These are phyloP conservation scores for Iguana delicatissima DNA, from an alignment of 2,797 vertebrate genomes.

Conservation along the genomic window DNA sequence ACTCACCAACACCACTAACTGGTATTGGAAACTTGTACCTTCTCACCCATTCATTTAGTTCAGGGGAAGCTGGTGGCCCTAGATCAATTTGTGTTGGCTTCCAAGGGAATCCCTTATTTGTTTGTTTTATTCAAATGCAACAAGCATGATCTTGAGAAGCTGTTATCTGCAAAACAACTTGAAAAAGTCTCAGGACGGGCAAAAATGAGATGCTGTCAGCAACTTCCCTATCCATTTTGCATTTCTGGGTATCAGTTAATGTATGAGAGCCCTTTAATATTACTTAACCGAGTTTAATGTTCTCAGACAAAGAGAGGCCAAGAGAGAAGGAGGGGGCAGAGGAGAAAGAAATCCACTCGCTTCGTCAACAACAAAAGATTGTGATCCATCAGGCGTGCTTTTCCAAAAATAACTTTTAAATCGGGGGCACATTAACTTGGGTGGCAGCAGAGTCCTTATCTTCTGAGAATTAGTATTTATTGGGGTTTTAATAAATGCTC, in stretches of 20 bases:
- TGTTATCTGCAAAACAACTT: not conserved
- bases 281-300: slow-evolving; percentile 49
- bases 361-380: slow-evolving; percentile 31
- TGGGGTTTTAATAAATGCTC: slow-evolving; percentile 69
- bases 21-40: too few relatives aligned
- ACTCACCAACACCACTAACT: too few relatives aligned
- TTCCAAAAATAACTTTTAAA: slow-evolving; percentile 56
- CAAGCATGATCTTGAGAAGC: too few relatives aligned
- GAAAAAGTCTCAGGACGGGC: not conserved
- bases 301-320: slow-evolving; percentile 29
- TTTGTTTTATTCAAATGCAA: too few relatives aligned
- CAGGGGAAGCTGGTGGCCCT: too few relatives aligned
- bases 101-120: too few relatives aligned
- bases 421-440: slow-evolving; percentile 51
- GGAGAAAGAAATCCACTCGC: not conserved
- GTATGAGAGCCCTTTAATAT: not conserved
- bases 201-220: not conserved
- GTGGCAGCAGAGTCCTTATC: slow-evolving; percentile 52
- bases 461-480: slow-evolving; percentile 65
- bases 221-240: not conserved
- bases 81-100: too few relatives aligned
- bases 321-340: not conserved
- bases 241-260: not conserved
- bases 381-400: slow-evolving; percentile 56
- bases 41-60: too few relatives aligned